Evolutionary conservation across 2,888 invertebrate species (phyloP).

Genomic region (Aleiodes alternator): DNA sequence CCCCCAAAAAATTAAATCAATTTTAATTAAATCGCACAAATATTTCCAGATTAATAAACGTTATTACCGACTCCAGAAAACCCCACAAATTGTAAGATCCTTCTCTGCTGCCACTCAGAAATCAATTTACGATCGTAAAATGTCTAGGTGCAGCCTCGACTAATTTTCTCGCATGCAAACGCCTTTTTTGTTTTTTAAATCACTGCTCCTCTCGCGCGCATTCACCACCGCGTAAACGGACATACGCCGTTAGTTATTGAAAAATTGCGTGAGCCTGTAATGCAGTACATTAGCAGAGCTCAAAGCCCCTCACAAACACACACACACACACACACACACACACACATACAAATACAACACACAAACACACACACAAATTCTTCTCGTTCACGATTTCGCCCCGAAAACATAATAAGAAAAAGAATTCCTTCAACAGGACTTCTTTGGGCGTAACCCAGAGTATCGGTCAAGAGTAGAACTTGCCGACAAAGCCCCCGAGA

Average conservation of each 20-base stretch:
- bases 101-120: constrained; percentile 53
- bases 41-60: constrained; percentile 16
- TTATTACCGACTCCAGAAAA: too few species aligned
- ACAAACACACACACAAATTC: too few species aligned
- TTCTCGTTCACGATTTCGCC: not conserved
- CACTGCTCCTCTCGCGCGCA: not conserved
- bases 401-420: constrained; percentile 41
- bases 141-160: constrained; percentile 61
- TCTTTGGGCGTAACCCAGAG: constrained; percentile 61
- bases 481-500: constrained; percentile 72
- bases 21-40: not conserved
- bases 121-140: constrained; percentile 65
- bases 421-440: constrained; percentile 45
- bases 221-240: constrained; percentile 8
- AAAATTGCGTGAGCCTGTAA: too few species aligned
- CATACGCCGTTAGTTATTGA: too few species aligned
- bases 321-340: not conserved
- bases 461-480: constrained; percentile 67
- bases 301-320: too few species aligned
- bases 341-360: not conserved
- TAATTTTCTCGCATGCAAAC: constrained; percentile 58
- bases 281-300: too few species aligned
- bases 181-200: too few species aligned
- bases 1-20: too few species aligned
- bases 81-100: constrained; percentile 43